Percentiles rank a stretch among this genome's conserved stretches.
phyloP scores from a whole-genome alignment of 2,888 invertebrate species.

The Liopterus haemorrhoidalis region DNA sequence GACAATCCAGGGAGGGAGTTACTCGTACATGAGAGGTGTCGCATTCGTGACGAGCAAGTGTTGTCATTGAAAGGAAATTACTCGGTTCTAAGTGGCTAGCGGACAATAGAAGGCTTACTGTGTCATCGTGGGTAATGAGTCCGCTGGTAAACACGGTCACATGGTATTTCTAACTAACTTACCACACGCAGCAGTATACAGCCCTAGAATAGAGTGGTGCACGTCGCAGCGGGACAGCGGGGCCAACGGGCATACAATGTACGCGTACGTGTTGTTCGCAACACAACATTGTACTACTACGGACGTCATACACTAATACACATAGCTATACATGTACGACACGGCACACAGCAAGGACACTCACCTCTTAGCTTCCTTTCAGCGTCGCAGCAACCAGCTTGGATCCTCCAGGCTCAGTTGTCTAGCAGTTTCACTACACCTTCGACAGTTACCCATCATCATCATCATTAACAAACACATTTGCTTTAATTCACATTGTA shows the following conservation, averaged over 20 bases:
- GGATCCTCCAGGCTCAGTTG: conserved; percentile 4
- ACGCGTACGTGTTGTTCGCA: no score
- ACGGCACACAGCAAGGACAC: conserved; percentile 14
- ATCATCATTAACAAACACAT: not conserved
- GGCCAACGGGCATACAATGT: not conserved
- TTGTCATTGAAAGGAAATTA: no score
- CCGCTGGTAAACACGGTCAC: not conserved
- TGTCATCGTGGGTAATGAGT: conserved; percentile 6
- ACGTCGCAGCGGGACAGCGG: not conserved
- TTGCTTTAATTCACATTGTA: conserved; percentile 42
- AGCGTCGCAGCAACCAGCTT: conserved; percentile 4
- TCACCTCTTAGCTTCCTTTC: conserved; percentile 17
- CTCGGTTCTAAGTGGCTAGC: no score
- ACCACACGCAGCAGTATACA: no score
- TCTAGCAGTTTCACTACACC: conserved; percentile 11
- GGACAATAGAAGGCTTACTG: not conserved
- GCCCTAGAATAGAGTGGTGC: no score
- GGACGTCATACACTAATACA: no score
- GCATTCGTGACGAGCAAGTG: no score
- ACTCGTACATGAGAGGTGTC: no score
- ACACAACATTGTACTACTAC: no score
- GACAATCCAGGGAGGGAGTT: no score
- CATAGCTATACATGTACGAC: no score
- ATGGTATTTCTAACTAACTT: not conserved
- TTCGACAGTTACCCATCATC: not conserved